A percentile compares a stretch with the other conserved stretches of the same genome.
phyloP scores from a whole-genome alignment of 1,140 invertebrate species.

The Solen grandis region DNA sequence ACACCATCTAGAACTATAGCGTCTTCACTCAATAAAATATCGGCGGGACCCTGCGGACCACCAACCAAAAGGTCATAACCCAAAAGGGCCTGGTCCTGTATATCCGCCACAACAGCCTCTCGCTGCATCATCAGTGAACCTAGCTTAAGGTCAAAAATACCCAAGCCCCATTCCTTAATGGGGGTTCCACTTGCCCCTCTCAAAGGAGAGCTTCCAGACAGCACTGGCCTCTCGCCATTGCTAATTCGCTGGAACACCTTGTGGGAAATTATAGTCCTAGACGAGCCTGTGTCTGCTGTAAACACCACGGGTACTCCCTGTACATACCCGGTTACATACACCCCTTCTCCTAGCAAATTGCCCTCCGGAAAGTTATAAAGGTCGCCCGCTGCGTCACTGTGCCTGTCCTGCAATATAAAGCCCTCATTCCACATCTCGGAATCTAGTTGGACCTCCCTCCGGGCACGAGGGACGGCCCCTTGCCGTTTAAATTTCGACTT shows the following conservation, averaged over 20 bases:
- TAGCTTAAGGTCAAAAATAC: background rate
- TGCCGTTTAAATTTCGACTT: background rate
- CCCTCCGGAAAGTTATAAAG: background rate
- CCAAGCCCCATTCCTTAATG: slow-evolving; percentile 11
- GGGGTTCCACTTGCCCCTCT: slow-evolving; percentile 13
- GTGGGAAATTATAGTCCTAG: background rate
- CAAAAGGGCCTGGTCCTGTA: background rate
- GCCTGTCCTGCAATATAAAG: background rate
- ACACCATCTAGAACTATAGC: background rate
- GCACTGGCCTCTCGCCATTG: background rate
- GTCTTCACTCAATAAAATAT: slow-evolving; percentile 13
- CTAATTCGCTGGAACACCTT: too few species aligned
- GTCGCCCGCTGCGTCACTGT: background rate
- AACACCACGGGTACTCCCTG: background rate
- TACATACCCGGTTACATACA: background rate
- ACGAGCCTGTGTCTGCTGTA: background rate
- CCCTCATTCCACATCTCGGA: background rate
- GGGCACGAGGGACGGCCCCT: too few species aligned
- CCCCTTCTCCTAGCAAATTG: too few species aligned
- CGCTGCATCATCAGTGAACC: background rate
- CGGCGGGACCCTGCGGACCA: background rate
- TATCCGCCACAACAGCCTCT: slow-evolving; percentile 1
- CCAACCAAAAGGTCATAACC: slow-evolving; percentile 4
- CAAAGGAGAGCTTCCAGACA: background rate
- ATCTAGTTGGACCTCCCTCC: slow-evolving; percentile 3